phyloP scores from a whole-genome alignment of 2,113 vertebrate genomes.

The Climacteris rufus region DNA sequence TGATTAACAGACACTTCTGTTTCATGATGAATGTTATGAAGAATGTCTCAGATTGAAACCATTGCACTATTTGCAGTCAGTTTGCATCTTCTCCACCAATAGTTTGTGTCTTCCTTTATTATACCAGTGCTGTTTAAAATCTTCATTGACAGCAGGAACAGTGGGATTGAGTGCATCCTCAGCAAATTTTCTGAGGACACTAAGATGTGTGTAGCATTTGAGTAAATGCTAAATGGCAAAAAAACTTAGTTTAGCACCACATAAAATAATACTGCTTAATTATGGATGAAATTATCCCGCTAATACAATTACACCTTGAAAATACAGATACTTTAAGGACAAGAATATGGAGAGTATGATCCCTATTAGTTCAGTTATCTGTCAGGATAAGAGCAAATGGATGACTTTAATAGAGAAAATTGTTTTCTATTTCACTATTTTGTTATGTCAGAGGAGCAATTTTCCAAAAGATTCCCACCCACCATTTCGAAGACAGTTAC shows the following conservation, averaged over 20 bases:
- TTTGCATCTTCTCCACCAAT: background rate
- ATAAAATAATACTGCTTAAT: background rate
- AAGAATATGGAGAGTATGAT: background rate
- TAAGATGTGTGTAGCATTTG: background rate
- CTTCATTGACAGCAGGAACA: background rate
- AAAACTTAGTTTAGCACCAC: background rate
- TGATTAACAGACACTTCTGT: background rate
- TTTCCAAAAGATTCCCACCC: background rate
- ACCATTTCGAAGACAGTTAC: background rate
- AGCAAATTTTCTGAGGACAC: background rate
- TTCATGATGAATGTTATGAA: background rate
- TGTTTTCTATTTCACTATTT: background rate
- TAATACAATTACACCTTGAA: background rate
- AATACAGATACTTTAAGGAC: background rate
- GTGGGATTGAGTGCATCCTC: too few relatives aligned
- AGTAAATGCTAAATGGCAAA: background rate
- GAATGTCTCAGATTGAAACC: background rate
- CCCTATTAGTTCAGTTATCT: background rate
- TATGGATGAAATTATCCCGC: background rate
- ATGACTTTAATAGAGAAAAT: background rate
- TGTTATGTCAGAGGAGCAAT: background rate
- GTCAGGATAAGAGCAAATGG: background rate
- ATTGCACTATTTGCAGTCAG: background rate
- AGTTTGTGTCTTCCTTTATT: background rate
- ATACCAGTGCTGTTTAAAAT: fast-evolving